A percentile compares a stretch with the other conserved stretches of the same genome.
phyloP scores from a whole-genome alignment of 1,140 invertebrate species.

The Lordiphosa clarofinis region DNA sequence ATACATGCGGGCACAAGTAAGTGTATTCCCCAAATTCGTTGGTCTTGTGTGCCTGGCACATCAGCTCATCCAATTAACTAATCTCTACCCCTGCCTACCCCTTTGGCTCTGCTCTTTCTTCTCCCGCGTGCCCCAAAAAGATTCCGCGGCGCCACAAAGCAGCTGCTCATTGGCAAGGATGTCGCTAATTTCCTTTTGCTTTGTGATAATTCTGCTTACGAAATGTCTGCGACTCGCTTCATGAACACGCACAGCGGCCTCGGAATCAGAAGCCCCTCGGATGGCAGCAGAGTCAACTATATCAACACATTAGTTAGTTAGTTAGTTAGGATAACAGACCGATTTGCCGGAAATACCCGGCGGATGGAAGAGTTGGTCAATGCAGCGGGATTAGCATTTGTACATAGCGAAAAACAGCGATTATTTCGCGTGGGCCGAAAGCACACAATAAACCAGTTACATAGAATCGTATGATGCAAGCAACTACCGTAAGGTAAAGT shows the following conservation, averaged over 20 bases:
- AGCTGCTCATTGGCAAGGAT: conserved; percentile 26
- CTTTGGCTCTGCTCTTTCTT: conserved; percentile 7
- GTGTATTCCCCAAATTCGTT: conserved; percentile 14
- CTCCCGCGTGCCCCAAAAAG: conserved; percentile 12
- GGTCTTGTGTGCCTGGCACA: conserved; percentile 4
- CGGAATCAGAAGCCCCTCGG: conserved; percentile 18
- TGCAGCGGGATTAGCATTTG: conserved; percentile 23
- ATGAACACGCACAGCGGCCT: conserved; percentile 43
- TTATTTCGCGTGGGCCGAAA: neutral
- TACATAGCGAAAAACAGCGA: conserved; percentile 21
- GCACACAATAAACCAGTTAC: too few species aligned
- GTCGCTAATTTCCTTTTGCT: conserved; percentile 45
- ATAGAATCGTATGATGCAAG: too few species aligned
- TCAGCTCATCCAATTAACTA: conserved; percentile 18
- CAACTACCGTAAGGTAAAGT: too few species aligned
- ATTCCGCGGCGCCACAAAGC: conserved; percentile 33
- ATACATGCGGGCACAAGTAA: conserved; percentile 60
- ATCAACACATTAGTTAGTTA: conserved; percentile 72
- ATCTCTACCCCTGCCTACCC: neutral
- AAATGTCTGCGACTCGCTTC: conserved; percentile 34
- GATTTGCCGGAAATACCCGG: conserved; percentile 2
- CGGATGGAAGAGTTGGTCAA: conserved; percentile 27
- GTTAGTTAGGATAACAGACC: conserved; percentile 60
- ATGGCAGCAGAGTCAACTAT: conserved; percentile 55
- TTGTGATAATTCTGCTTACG: conserved; percentile 43